These are phyloP conservation scores for Echiichthys vipera DNA, from an alignment of 2,797 vertebrate genomes.

Conservation along the genomic window DNA sequence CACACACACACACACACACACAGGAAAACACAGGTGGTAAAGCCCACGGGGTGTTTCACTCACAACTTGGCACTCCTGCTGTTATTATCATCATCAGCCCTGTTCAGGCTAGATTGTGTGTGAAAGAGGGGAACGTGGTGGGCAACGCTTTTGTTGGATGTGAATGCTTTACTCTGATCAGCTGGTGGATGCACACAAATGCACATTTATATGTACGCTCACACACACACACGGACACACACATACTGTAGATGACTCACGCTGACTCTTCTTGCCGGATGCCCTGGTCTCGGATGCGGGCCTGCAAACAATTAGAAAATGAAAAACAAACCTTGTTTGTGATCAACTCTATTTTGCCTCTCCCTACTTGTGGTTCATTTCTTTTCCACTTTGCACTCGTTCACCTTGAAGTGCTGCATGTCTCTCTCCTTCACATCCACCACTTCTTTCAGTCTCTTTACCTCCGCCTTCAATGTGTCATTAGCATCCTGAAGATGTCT, in stretches of 20 bases:
- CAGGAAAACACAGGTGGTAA: constrained; percentile 70
- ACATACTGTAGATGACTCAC: constrained; percentile 59
- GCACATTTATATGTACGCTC: constrained; percentile 23
- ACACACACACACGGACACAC: constrained; percentile 22
- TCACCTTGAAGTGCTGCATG: constrained; percentile 73
- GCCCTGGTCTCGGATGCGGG: constrained; percentile 39
- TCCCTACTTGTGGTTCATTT: constrained; percentile 34
- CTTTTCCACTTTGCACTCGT: constrained; percentile 55
- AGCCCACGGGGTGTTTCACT: constrained; percentile 78
- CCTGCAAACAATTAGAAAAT: constrained; percentile 69
- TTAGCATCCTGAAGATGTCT: constrained; percentile 79
- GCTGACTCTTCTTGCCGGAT: constrained; percentile 40
- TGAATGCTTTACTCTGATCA: constrained; percentile 66
- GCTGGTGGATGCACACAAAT: constrained; percentile 57
- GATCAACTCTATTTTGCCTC: constrained; percentile 44
- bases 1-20: constrained; percentile 11
- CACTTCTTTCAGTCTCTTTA: constrained; percentile 72
- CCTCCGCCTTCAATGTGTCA: constrained; percentile 73
- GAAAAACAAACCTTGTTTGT: constrained; percentile 56
- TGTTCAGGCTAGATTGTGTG: constrained; percentile 66
- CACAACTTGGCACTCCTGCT: constrained; percentile 77
- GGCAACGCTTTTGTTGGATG: constrained; percentile 50
- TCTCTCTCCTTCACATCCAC: constrained; percentile 69
- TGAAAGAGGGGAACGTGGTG: constrained; percentile 62
- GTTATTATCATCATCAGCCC: constrained; percentile 77